Conservation (phyloP, 2,113 vertebrate genomes). For the Bubo blakistoni region DNA sequence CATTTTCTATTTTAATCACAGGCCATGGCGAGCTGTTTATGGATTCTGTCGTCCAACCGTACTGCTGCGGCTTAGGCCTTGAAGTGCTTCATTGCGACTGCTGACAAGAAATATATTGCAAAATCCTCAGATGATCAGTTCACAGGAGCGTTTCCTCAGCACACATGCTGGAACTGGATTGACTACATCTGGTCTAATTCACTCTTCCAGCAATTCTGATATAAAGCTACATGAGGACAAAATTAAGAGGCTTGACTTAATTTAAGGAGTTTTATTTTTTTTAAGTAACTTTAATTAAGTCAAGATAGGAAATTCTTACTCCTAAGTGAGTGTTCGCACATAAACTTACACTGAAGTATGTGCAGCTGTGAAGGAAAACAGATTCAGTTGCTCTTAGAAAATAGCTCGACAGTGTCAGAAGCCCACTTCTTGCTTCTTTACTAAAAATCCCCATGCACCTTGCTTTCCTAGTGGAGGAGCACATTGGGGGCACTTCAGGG, state of each 20-base stretch:
- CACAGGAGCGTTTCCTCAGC: neutral
- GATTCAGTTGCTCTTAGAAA: neutral
- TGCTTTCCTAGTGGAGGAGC: neutral
- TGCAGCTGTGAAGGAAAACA: constrained; percentile 21
- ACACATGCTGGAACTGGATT: neutral
- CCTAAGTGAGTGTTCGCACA: neutral
- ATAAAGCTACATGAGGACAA: neutral
- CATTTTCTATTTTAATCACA: constrained; percentile 21
- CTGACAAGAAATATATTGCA: neutral
- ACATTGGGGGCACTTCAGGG: accelerated
- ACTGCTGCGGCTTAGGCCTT: neutral
- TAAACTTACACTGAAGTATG: neutral
- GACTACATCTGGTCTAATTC: constrained; percentile 17
- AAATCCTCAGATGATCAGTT: neutral
- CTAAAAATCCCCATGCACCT: neutral
- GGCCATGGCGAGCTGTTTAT: neutral
- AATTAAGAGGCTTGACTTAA: constrained; percentile 21
- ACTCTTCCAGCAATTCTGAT: neutral
- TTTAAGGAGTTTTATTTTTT: constrained; percentile 1
- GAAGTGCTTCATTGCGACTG: neutral
- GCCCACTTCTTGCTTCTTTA: neutral
- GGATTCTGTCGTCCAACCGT: neutral
- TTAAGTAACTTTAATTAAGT: constrained; percentile 11
- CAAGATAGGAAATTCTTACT: constrained; percentile 54
- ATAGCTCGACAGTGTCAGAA: neutral